Base-by-base conservation (phyloP, 2,113 vertebrate species). In the Chrysochloris asiatica region DNA sequence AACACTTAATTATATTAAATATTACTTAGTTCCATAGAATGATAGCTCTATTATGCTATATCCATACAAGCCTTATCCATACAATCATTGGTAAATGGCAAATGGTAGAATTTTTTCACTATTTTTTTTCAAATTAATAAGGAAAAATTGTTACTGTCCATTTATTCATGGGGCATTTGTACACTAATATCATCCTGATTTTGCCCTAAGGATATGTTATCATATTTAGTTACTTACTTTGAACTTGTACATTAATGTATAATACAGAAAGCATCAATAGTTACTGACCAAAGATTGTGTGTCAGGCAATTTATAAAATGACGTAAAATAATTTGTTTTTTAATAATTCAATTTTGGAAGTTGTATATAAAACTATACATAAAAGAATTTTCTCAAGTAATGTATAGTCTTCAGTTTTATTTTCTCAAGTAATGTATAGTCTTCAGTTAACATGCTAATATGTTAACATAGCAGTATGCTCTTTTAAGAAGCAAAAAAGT, bases 1-100 rank as follows among this genome's bases (percentile, higher is more conserved):
- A 14, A 79, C 36, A 38, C 71, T 69, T 90, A 63, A 77, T 73
- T 91, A 85, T 75, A 81, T 81, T 67, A 83, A 92, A 48, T 86
- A 82, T 30, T 91, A 0, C 76, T 92, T 67, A 81, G 63, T 71
- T 2, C 78, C 19, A 75, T 28, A 81, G 33, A 80, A 84, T 92
- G 84, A 86, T 8, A 77, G 0, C 3, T 91, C 41, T 59, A 0
- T 59, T 82, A 45, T 56, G 26, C 41, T 50, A 63, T 96, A 12
- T n/a, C 77, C 41, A 79, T 50, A 92, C 67, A 65, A 28, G 26
- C 41, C 56, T 69, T 96, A 12, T n/a, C 77, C 41, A 79, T 50
- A 92, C 67, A 65, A 28, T 41, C 17, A 54, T 65, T 50, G 3
- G 5, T 61, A n/a, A 94, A 47, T 63, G 82, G 77, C 92, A 86